These are phyloP conservation scores for Phycodurus eques DNA, from an alignment of 2,113 vertebrate species.

Conservation along the genomic window DNA sequence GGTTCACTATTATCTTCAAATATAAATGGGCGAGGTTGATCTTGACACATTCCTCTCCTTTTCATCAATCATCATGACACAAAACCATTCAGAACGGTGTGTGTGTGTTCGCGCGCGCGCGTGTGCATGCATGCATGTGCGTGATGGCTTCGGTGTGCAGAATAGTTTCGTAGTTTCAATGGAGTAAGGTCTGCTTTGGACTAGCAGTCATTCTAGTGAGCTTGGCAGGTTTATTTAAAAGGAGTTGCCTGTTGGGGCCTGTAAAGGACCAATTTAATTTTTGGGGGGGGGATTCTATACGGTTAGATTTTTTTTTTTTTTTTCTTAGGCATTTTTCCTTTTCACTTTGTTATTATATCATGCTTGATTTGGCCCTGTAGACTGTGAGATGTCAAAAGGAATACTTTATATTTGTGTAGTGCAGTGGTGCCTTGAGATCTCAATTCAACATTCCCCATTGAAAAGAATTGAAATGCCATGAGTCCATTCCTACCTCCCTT, in stretches of 20 bases:
- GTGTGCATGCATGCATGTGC: background rate
- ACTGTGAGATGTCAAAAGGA: background rate
- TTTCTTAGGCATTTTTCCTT: background rate
- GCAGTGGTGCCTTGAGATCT: background rate
- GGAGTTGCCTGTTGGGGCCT: constrained; percentile 23
- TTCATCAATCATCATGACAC: constrained; percentile 58
- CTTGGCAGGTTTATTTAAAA: constrained; percentile 40
- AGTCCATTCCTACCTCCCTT: background rate
- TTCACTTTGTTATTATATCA: background rate
- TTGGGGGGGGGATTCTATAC: constrained; percentile 16
- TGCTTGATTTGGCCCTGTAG: background rate
- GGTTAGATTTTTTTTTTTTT: background rate
- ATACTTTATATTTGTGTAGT: background rate
- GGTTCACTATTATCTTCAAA: constrained; percentile 32
- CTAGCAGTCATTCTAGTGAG: too few relatives aligned
- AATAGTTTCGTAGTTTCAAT: constrained; percentile 45
- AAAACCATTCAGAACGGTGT: constrained; percentile 45
- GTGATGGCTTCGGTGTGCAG: constrained; percentile 48
- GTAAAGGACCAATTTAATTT: constrained; percentile 18
- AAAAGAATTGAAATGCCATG: background rate
- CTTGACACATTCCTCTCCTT: constrained; percentile 48
- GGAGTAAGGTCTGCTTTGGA: constrained; percentile 32
- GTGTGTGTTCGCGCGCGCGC: background rate
- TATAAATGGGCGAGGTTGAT: constrained; percentile 42
- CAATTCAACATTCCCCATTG: background rate